Evolutionary conservation across 2,888 invertebrate species (phyloP), one percentile per base, ranked within the genome.

Genomic region (Ochropacha duplaris): DNA sequence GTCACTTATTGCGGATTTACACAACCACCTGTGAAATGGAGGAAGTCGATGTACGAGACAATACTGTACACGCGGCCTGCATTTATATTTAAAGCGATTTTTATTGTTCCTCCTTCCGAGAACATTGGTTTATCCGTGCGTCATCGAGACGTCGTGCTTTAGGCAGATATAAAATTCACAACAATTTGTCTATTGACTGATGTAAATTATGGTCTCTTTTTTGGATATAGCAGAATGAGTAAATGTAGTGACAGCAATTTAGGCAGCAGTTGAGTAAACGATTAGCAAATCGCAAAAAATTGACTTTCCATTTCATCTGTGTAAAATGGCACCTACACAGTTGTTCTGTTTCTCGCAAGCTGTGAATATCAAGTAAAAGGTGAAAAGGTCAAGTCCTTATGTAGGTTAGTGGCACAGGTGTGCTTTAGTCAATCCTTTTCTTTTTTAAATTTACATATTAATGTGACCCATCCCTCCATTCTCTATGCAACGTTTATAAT

Each of bases 381-480:
- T 57, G 60, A 72, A 74, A 76, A 74, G 75, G 75, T 65, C 64
- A 68, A 69, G 59, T 63, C 62, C 54, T 58, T 57, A 71, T 75
- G 71, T 75, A 68, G 71, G 72, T 71, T 66, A 72, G 58, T 60
- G 66, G 69, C 64, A 66, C 76, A 77, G 74, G 78, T 79, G 81
- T 60, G 68, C 66, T 76, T 74, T 54, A 73, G 65, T 60, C 39
- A 65, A 64, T 68, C 67, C 68, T 69, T 69, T 68, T 65, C 68
- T 69, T 73, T 66, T 64, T 70, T 72, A 72, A 64, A 79, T 81
- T 81, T 81, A 66, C 76, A 79, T 84, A 76, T 79, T 80, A 81
- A 78, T 74, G 76, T 76, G 69, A 50, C 6, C 5, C 2, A 14
- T 44, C n/a, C 2, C 19, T 44, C 19, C n/a, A 5, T 44, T 1